A percentile compares a stretch with the other conserved stretches of the same genome.
These are phyloP conservation scores for Sebastes vulpes DNA, from an alignment of 2,797 vertebrate genomes.

Conservation along the genomic window DNA sequence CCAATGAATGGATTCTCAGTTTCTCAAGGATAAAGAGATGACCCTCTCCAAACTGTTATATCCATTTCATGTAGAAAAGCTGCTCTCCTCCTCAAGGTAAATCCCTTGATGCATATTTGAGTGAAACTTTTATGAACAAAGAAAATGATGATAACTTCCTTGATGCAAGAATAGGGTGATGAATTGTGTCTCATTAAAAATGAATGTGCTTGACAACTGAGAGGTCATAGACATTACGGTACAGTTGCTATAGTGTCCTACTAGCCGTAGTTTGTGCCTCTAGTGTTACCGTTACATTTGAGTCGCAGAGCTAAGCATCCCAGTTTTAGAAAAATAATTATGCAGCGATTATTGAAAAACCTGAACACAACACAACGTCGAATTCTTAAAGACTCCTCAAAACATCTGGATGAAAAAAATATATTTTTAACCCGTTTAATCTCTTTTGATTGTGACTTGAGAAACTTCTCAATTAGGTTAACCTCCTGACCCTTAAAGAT, in stretches of 20 bases:
- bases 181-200: slow-evolving; percentile 74
- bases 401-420: too few relatives aligned
- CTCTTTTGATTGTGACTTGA: neutral
- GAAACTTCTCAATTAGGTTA: slow-evolving; percentile 9
- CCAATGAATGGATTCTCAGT: slow-evolving; percentile 89
- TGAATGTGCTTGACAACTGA: slow-evolving; percentile 43
- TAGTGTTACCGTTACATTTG: neutral
- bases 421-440: too few relatives aligned
- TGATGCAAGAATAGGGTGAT: slow-evolving; percentile 52
- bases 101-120: slow-evolving; percentile 74
- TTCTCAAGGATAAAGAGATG: slow-evolving; percentile 91
- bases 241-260: slow-evolving; percentile 18
- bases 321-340: neutral
- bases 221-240: slow-evolving; percentile 22
- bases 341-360: neutral
- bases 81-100: slow-evolving; percentile 79
- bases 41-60: slow-evolving; percentile 87
- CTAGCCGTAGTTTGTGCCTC: neutral
- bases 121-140: slow-evolving; percentile 75
- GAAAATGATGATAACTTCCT: slow-evolving; percentile 65
- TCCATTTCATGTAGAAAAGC: slow-evolving; percentile 86
- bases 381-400: too few relatives aligned
- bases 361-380: neutral
- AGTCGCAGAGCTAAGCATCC: neutral
- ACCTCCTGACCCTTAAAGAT: slow-evolving; percentile 19